Base-by-base conservation (phyloP, 2,888 invertebrate species). In the Keiferia lycopersicella region DNA sequence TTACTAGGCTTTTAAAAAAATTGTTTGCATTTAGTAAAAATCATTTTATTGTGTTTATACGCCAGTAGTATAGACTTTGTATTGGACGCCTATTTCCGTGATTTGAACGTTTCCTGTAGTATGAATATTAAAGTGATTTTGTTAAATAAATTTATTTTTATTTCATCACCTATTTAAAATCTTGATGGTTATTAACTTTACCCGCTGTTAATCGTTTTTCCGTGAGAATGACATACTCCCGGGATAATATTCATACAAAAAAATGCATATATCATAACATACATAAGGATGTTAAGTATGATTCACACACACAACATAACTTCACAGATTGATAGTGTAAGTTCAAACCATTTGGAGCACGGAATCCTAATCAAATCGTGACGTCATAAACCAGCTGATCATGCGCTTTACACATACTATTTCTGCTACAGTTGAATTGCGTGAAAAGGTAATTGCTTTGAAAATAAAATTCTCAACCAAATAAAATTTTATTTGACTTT, bases 1-100 rank as follows among this genome's bases (percentile, higher is more conserved):
- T 45, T 1, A n/a, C 48, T 39, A 64, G 62, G 62, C 62, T 62
- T 62, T 45, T 45, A n/a, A 30, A 61, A 18, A 48, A 61, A 61
- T 64, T 51, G 65, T 69, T 68, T 71, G 71, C 71, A 71, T 71
- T 71, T 71, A 70, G 67, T 63, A 45, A 61, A 65, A 66, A 65
- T 22, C 39, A 34, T 34, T 60, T 45, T 61, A 26, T 26, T 50
- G 20, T n/a, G 53, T 53, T 39, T 10, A 2, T 18, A 18, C 50
- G 61, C 60, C 51, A 61, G 65, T 68, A 67, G 68, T 69, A 39
- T 69, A 39, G 16, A 12, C 12, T 48, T 34, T 39, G 34, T 45
- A 22, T 11, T 26, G 20, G 12, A 60, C 48, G 62, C 64, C 65
- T 66, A 65, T 68, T 65, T 59, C 20, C 45, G 41, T 58, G 48